A percentile compares a stretch with the other conserved stretches of the same genome.
phyloP scores from a whole-genome alignment of 2,797 vertebrate genomes.

The Graptemys geographica region DNA sequence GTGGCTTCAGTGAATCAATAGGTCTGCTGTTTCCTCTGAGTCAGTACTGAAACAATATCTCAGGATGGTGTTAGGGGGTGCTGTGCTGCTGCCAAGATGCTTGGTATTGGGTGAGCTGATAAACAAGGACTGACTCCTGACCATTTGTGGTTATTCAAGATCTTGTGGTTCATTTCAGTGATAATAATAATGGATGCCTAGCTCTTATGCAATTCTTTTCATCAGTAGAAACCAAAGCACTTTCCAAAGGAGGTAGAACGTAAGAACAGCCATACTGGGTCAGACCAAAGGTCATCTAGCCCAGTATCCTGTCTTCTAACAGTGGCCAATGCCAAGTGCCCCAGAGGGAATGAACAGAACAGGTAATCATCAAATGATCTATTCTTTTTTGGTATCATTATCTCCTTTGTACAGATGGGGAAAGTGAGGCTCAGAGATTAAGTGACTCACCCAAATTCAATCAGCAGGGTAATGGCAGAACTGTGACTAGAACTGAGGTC shows the following conservation, averaged over 20 bases:
- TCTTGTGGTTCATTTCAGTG: background rate
- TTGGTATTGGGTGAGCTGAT: background rate
- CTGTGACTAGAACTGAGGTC: background rate
- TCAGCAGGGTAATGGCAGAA: background rate
- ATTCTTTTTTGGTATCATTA: background rate
- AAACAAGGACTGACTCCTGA: background rate
- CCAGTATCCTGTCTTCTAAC: too few relatives aligned
- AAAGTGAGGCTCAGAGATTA: background rate
- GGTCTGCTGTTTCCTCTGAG: background rate
- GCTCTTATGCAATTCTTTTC: background rate
- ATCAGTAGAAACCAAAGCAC: background rate
- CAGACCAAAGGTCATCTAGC: too few relatives aligned
- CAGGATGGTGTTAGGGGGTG: background rate
- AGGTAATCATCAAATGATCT: too few relatives aligned
- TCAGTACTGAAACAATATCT: background rate
- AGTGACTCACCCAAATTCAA: background rate
- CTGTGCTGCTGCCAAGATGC: background rate
- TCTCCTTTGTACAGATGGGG: background rate
- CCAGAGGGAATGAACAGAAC: too few relatives aligned
- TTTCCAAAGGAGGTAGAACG: background rate
- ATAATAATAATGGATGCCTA: background rate
- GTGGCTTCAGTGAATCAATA: accelerated
- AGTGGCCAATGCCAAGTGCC: too few relatives aligned
- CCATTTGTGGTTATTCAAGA: accelerated
- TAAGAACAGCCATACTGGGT: too few relatives aligned